Base-by-base conservation (phyloP, 1,140 invertebrate genomes). In the Helicoverpa armigera region DNA sequence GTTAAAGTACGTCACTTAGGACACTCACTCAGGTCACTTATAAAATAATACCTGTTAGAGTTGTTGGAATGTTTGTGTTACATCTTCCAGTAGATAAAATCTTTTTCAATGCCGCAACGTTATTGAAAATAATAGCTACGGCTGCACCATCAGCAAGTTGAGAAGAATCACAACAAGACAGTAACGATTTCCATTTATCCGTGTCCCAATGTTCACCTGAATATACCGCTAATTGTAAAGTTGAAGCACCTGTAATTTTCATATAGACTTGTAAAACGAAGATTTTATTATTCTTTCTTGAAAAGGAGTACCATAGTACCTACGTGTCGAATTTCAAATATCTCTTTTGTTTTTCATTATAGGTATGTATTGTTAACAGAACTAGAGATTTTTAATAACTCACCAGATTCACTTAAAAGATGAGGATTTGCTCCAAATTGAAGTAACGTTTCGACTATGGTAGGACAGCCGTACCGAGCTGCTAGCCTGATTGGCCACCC, bases 101-200 rank as follows among this genome's bases (percentile, higher is more conserved):
- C 73, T 88, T 92, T 81, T 83, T 87, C n/a, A 94, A 87, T 14
- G 92, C 94, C 48, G 82, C 23, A 72, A 86, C 87, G 75, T 93
- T 94, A 16, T 91, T 86, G 82, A 95, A 95, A 67, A 94, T 89
- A 51, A 95, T 91, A 5, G 94, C 94, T 7, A 94, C 91, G 29
- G 92, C 94, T 23, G 92, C 94, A 16, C 91, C 94, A 63, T 95
- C 94, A 16, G 92, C 94, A 65, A 95, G 83, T 80, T 95, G 94
- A 54, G 92, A 94, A 18, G 94, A 94, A 83, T 95, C 91, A 74
- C 89, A 95, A 79, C 83, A 92, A 7, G 92, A 94, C 35, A 95
- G 78, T 60, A 95, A 86, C 78, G 91, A 92, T 23, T 79, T 82
- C 94, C 94, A 95, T 31, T 89, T 83, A 61, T 92, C 87, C 7